Evolutionary conservation across 2,113 vertebrate genomes (phyloP), one percentile per base, ranked within the genome.

Genomic region (Polypterus bichir): DNA sequence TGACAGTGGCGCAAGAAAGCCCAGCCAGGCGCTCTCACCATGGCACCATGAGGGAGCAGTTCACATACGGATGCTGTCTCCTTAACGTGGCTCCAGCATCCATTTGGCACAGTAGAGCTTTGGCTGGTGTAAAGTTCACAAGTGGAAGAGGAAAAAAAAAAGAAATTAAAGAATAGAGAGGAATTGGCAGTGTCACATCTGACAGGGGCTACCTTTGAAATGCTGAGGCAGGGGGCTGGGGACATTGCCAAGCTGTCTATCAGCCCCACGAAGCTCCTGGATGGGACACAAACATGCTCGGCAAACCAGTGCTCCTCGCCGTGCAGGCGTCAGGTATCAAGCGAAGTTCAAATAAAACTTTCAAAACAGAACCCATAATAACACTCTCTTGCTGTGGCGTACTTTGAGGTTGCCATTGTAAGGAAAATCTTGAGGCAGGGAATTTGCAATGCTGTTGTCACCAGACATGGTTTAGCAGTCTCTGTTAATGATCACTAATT

Each of bases 201-300:
- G 73, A 82, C 70, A 69, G 72, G 70, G 75, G 75, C 72, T 75
- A 70, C 52, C 68, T 77, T 83, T 84, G 79, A 84, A 78, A 81
- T 74, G 77, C 76, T 71, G 62, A 75, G 78, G 74, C 77, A 70
- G 79, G 75, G 74, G 77, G 71, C 74, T 74, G 75, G 69, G 66
- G 73, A 69, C 66, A 69, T 69, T 73, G 84, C 83, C 84, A 86
- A 83, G 78, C 78, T 85, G 85, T 86, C 85, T 85, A 78, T 88
- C 84, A 88, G 79, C 78, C 77, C 78, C 79, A 79, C 83, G 82
- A 81, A 78, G 78, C 76, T 71, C 81, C 81, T 86, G 82, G 82
- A 81, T 68, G 69, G 69, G 73, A 69, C 73, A 74, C 79, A 79
- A 76, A 76, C 71, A 66, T 73, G 66, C 27, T 27, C 27, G 27